A percentile compares a stretch with the other conserved stretches of the same genome.
Evolutionary conservation across 2,797 vertebrate species (phyloP).

Genomic region (Danionella dracula): DNA sequence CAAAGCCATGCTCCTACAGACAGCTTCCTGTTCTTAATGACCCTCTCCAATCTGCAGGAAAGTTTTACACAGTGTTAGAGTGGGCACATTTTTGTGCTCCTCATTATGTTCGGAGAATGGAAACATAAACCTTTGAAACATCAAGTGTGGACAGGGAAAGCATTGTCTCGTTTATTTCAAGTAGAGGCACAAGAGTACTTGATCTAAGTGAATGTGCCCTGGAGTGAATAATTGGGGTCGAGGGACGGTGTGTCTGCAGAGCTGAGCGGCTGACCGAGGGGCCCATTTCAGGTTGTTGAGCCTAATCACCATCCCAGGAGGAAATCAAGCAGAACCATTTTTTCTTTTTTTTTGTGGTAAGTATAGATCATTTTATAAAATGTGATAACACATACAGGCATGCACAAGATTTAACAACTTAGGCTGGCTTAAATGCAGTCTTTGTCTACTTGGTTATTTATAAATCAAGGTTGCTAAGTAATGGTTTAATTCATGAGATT

Average conservation of each 20-base stretch:
- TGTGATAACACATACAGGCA: too few species aligned
- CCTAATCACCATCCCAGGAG: slow-evolving; percentile 73
- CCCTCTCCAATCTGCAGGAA: neutral
- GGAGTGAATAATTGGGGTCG: slow-evolving; percentile 15
- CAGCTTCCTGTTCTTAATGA: slow-evolving; percentile 18
- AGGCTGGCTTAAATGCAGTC: too few species aligned
- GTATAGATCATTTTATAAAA: too few species aligned
- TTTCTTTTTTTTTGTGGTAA: neutral
- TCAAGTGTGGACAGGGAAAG: neutral
- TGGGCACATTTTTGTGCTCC: neutral
- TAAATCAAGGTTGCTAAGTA: too few species aligned
- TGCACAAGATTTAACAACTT: too few species aligned
- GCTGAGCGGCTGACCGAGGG: slow-evolving; percentile 49
- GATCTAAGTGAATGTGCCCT: neutral
- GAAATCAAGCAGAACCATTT: slow-evolving; percentile 35
- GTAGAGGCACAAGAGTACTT: neutral
- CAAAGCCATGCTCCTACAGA: neutral
- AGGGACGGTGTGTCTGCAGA: slow-evolving; percentile 13
- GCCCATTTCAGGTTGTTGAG: slow-evolving; percentile 65
- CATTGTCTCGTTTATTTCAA: neutral
- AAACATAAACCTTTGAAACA: neutral
- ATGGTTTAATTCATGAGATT: too few species aligned
- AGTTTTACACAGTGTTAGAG: slow-evolving; percentile 2
- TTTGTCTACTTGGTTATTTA: too few species aligned
- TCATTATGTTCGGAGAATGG: neutral